phyloP scores from a whole-genome alignment of 2,113 vertebrate species.

The Hemibagrus wyckioides region DNA sequence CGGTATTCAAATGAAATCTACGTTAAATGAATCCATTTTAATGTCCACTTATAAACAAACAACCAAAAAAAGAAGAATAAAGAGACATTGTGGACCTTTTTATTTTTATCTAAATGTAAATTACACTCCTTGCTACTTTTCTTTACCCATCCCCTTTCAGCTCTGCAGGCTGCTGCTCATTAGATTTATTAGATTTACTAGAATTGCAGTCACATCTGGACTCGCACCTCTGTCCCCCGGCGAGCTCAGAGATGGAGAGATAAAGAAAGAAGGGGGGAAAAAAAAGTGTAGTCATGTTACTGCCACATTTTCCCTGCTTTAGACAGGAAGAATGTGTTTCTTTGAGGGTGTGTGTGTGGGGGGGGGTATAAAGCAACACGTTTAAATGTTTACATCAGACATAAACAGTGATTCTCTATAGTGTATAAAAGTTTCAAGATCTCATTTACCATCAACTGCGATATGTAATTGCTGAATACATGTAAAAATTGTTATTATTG shows the following conservation, averaged over 20 bases:
- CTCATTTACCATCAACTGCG: not conserved
- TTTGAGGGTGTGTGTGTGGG: not conserved
- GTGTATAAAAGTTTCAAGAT: not conserved
- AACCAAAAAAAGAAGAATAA: not conserved
- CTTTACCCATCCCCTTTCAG: not conserved
- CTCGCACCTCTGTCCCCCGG: constrained; percentile 27
- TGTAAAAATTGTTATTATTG: not conserved
- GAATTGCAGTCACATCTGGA: constrained; percentile 34
- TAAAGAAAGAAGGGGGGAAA: constrained; percentile 19
- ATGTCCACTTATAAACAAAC: not conserved
- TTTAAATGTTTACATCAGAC: constrained; percentile 2
- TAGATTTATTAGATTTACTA: constrained; percentile 35
- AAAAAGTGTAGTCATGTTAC: constrained; percentile 30
- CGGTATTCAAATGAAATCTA: not conserved
- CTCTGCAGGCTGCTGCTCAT: constrained; percentile 29
- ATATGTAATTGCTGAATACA: not conserved
- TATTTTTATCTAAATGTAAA: constrained; percentile 10
- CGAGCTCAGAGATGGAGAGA: constrained; percentile 16
- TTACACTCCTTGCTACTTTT: not conserved
- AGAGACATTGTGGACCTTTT: not conserved
- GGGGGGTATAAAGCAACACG: not conserved
- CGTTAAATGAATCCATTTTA: not conserved
- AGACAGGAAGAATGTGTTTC: not conserved
- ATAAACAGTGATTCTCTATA: not conserved
- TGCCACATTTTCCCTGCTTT: constrained; percentile 23